phyloP scores from a whole-genome alignment of 2,113 vertebrate genomes.

The Psettodes erumei region DNA sequence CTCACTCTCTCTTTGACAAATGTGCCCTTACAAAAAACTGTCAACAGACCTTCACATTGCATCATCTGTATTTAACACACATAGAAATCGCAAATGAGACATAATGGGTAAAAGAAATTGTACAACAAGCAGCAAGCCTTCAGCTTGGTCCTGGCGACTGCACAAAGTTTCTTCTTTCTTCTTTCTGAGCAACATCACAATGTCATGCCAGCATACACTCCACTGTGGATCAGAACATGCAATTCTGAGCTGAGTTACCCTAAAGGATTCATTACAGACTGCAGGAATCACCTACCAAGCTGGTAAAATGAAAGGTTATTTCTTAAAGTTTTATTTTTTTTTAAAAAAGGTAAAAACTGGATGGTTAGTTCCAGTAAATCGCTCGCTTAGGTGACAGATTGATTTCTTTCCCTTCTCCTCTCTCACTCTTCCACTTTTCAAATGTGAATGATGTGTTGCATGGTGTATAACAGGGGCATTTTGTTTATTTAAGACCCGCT shows the following conservation, averaged over 20 bases:
- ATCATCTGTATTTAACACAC: not conserved
- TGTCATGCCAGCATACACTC: not conserved
- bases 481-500: conserved; percentile 89
- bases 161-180: not conserved
- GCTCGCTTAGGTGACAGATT: conserved; percentile 83
- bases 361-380: conserved; percentile 70
- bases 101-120: not conserved
- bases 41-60: not conserved
- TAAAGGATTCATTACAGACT: not conserved
- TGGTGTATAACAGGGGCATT: conserved; percentile 82
- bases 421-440: conserved; percentile 44
- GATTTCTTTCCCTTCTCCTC: conserved; percentile 41
- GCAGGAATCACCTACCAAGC: not conserved
- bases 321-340: not conserved
- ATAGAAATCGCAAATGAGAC: not conserved
- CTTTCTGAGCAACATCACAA: not conserved
- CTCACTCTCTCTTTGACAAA: not conserved
- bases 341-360: conserved; percentile 25
- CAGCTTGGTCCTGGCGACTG: not conserved
- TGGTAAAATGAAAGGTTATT: not conserved
- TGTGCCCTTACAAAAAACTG: not conserved
- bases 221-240: not conserved
- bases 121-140: not conserved
- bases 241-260: not conserved
- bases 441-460: conserved; percentile 78